Conservation (phyloP, 2,113 vertebrate genomes). For the Smithornis capensis region DNA sequence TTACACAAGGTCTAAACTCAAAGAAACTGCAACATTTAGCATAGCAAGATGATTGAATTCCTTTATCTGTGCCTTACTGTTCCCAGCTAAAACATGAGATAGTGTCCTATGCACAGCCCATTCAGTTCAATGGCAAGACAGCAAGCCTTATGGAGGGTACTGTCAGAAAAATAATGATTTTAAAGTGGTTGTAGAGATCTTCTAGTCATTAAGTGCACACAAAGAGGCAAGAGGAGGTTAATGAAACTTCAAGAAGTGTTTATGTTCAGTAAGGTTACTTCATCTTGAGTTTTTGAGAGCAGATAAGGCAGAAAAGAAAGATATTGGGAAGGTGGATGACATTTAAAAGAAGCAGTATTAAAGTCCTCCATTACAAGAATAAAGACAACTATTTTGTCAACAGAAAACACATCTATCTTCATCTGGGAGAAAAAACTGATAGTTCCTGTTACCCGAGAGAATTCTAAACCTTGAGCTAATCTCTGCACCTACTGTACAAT, state of each 20-base stretch:
- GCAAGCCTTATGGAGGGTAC: not conserved
- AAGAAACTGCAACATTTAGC: not conserved
- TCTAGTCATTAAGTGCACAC: not conserved
- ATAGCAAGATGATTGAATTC: not conserved
- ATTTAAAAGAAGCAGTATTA: conserved; percentile 15
- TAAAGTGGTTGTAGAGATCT: conserved; percentile 22
- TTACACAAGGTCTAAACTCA: not conserved
- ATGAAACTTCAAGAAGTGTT: conserved; percentile 34
- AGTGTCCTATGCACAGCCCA: not conserved
- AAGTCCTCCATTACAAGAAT: not conserved
- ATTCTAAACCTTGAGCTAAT: not conserved
- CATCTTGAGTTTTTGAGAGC: not conserved
- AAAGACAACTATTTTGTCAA: conserved; percentile 2
- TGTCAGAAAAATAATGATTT: conserved; percentile 17
- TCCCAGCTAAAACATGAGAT: not conserved
- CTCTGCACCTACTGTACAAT: not conserved
- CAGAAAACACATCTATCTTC: conserved; percentile 16
- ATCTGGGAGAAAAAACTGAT: not conserved
- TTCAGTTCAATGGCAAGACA: not conserved
- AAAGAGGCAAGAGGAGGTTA: conserved; percentile 9
- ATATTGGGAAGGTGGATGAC: not conserved
- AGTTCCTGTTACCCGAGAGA: not conserved
- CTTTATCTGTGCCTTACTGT: not conserved
- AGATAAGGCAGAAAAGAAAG: conserved; percentile 8
- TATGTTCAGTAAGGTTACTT: not conserved